Percentiles rank a stretch among this genome's conserved stretches.
Evolutionary conservation across 2,888 invertebrate genomes (phyloP).

Genomic region (Bhutanitis thaidina): DNA sequence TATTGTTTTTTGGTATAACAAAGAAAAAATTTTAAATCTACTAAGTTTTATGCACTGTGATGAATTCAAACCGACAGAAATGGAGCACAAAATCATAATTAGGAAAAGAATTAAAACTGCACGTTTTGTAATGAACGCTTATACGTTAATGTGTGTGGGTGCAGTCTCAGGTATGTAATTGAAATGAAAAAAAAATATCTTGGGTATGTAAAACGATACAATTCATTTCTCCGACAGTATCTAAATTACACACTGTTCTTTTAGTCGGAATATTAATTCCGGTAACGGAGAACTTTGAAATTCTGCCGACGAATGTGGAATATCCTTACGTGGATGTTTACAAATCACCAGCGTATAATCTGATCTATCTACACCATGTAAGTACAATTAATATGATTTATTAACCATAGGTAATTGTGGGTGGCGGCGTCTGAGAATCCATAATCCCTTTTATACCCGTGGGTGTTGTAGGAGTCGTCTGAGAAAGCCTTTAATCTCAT

Average conservation of each 20-base stretch:
- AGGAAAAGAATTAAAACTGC: conserved; percentile 58
- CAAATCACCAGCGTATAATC: conserved; percentile 52
- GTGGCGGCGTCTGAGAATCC: no score
- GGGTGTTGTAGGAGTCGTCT: no score
- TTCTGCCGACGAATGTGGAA: conserved; percentile 73
- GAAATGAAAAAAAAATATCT: no score
- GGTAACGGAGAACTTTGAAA: conserved; percentile 63
- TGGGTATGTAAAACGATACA: no score
- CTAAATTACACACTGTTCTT: conserved; percentile 14
- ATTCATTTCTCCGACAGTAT: no score
- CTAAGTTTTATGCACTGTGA: conserved; percentile 57
- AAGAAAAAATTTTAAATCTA: conserved; percentile 55
- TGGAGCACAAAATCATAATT: conserved; percentile 59
- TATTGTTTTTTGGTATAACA: conserved; percentile 67
- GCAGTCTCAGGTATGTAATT: conserved; percentile 61
- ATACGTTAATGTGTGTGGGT: conserved; percentile 67
- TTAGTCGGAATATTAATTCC: conserved; percentile 73
- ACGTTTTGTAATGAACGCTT: conserved; percentile 66
- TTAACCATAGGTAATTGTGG: no score
- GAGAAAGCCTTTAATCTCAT: no score
- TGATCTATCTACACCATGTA: conserved; percentile 66
- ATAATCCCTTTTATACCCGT: no score
- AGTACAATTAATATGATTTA: conserved; percentile 26
- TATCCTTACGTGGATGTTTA: conserved; percentile 65
- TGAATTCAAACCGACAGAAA: conserved; percentile 62